Conservation (phyloP, 2,113 vertebrate species). For the Gnathonemus echidnorhynchus region DNA sequence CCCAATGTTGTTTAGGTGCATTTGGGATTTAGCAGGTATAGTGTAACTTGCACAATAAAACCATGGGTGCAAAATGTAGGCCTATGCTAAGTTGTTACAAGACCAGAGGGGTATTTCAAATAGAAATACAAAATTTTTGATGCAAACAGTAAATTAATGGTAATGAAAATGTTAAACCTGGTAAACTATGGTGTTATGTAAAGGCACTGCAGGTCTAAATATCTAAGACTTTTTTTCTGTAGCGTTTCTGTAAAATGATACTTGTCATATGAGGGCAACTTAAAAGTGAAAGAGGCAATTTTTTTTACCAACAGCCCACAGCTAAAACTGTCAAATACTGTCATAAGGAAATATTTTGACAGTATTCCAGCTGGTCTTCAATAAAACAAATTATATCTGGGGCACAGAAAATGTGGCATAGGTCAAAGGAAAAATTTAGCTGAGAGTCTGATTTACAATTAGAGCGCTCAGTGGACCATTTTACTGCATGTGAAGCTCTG, state of each 20-base stretch:
- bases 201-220: background rate
- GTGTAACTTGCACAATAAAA: constrained; percentile 49
- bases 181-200: background rate
- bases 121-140: background rate
- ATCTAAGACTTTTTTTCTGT: background rate
- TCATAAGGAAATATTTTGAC: background rate
- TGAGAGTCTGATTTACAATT: background rate
- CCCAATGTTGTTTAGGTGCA: constrained; percentile 56
- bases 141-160: background rate
- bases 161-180: background rate
- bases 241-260: background rate
- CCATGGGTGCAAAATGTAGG: constrained; percentile 18
- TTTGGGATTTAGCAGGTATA: constrained; percentile 51
- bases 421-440: background rate
- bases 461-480: background rate
- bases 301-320: background rate
- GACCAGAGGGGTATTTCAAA: background rate
- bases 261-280: background rate
- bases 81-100: background rate
- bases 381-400: background rate
- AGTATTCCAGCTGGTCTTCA: constrained; percentile 8
- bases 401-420: background rate
- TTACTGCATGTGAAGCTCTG: background rate
- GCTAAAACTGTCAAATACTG: background rate
- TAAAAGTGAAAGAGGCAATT: background rate